Percentiles rank a stretch among this genome's conserved stretches.
Conservation (phyloP, 2,797 vertebrate species). For the Pagetopsis macropterus region DNA sequence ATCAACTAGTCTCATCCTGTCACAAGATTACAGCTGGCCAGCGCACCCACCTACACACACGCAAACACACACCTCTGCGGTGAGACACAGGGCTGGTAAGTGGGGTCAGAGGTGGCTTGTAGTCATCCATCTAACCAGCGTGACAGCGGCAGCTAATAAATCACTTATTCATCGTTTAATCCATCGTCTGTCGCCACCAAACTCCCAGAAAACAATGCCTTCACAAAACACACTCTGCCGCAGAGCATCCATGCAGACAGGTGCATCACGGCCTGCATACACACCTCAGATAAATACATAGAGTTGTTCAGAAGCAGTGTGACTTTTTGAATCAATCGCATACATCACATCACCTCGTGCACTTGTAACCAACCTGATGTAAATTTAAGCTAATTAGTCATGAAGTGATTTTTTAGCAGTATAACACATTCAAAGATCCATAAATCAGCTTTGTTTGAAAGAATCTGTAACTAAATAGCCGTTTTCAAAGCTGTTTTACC, state of each 20-base stretch:
- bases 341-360: slow-evolving; percentile 16
- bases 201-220: slow-evolving; percentile 82
- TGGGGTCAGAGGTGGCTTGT: slow-evolving; percentile 87
- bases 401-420: background rate
- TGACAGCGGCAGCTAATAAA: slow-evolving; percentile 90
- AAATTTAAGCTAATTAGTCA: slow-evolving; percentile 1
- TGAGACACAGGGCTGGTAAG: slow-evolving; percentile 82
- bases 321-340: slow-evolving; percentile 14
- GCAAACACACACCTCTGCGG: slow-evolving; percentile 65
- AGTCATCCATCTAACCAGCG: slow-evolving; percentile 89
- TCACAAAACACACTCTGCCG: slow-evolving; percentile 54
- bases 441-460: slow-evolving; percentile 19
- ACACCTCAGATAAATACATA: background rate
- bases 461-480: slow-evolving; percentile 8
- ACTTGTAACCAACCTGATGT: slow-evolving; percentile 3
- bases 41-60: slow-evolving; percentile 67
- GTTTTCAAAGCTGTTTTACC: slow-evolving; percentile 9
- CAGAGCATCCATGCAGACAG: slow-evolving; percentile 40
- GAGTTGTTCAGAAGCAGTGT: background rate
- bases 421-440: slow-evolving; percentile 7
- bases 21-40: slow-evolving; percentile 86
- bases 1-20: slow-evolving; percentile 88
- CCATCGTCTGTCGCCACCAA: slow-evolving; percentile 83
- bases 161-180: slow-evolving; percentile 91
- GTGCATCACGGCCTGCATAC: slow-evolving; percentile 27